Conservation (phyloP, 1,140 invertebrate genomes). For the Ridgeia piscesae region DNA sequence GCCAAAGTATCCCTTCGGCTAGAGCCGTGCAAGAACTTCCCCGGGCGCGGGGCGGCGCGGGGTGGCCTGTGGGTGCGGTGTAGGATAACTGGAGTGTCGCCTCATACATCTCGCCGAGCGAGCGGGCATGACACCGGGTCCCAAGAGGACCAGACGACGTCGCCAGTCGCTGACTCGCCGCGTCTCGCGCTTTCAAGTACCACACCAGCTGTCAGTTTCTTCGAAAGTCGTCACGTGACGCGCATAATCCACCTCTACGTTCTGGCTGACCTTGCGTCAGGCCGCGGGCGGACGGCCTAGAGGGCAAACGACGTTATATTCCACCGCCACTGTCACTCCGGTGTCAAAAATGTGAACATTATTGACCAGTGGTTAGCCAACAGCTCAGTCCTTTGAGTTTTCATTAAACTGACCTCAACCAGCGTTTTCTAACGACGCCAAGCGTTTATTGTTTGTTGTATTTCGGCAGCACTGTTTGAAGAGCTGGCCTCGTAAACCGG, state of each 20-base stretch:
- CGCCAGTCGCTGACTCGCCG: background rate
- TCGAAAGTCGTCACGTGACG: background rate
- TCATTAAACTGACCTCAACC: background rate
- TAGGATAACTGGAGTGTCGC: background rate
- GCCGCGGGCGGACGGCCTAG: background rate
- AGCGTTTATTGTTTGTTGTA: background rate
- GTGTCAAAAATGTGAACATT: background rate
- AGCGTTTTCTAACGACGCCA: background rate
- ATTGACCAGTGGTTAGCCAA: background rate
- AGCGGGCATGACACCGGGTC: background rate
- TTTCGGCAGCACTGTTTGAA: background rate
- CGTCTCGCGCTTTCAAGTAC: background rate
- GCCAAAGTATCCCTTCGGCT: background rate
- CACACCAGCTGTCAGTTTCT: background rate
- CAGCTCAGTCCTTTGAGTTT: background rate
- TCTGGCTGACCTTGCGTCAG: background rate
- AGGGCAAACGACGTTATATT: background rate
- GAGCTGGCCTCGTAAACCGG: background rate
- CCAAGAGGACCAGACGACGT: background rate
- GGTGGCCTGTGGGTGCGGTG: background rate
- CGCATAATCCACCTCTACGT: background rate
- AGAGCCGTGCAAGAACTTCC: background rate
- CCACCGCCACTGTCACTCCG: background rate
- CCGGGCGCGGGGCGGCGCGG: no score
- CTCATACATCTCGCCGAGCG: no score